Percentiles rank a stretch among this genome's conserved stretches.
Conservation (phyloP, 2,113 vertebrate species). For the Collichthys lucidus region DNA sequence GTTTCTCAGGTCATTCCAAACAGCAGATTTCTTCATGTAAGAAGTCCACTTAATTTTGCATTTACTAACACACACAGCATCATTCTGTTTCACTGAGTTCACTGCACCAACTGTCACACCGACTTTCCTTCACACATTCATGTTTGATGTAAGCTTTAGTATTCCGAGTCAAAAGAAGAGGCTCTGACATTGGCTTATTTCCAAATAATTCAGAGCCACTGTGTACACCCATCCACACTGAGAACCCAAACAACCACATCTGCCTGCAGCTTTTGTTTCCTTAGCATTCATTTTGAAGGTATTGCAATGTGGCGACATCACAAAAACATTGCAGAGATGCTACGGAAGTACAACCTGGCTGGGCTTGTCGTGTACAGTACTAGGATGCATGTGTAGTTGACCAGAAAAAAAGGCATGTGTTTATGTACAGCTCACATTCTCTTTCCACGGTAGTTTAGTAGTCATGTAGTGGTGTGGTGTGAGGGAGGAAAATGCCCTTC, state of each 20-base stretch:
- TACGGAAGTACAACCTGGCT: conserved; percentile 46
- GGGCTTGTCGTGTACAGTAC: conserved; percentile 56
- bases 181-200: conserved; percentile 32
- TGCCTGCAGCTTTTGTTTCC: conserved; percentile 46
- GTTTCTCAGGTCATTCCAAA: conserved; percentile 75
- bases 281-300: conserved; percentile 30
- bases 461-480: conserved; percentile 45
- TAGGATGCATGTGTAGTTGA: conserved; percentile 61
- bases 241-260: conserved; percentile 57
- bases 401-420: conserved; percentile 48
- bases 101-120: conserved; percentile 46
- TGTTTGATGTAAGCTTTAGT: conserved; percentile 48
- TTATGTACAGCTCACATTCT: conserved; percentile 45
- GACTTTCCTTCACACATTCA: conserved; percentile 13
- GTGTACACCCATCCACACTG: conserved; percentile 40
- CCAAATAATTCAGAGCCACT: conserved; percentile 32
- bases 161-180: conserved; percentile 24
- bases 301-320: conserved; percentile 13
- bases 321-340: conserved; percentile 45
- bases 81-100: conserved; percentile 22
- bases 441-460: conserved; percentile 52
- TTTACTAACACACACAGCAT: conserved; percentile 27
- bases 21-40: conserved; percentile 43
- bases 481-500: conserved; percentile 36
- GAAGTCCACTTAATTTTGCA: conserved; percentile 37